Base-by-base conservation (phyloP, 2,888 invertebrate genomes). In the Aleiodes leptofemur region DNA sequence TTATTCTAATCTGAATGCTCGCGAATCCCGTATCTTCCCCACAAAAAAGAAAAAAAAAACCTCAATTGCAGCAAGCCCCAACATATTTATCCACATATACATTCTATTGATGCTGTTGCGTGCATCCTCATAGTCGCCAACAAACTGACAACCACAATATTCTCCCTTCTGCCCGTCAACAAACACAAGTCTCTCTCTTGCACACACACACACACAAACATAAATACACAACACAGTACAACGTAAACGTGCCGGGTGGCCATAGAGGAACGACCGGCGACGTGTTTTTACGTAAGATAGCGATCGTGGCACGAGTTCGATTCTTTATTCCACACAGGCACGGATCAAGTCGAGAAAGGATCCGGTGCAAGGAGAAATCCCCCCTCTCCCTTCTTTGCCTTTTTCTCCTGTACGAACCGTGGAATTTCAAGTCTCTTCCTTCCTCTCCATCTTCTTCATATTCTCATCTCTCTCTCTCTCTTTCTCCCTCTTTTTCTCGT, bases 321-420 rank as follows among this genome's bases (percentile, higher is more conserved):
- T 86, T 86, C 84, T 86, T 86, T 84, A 86, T 86, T 86, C 85
- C 82, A 82, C 73, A 80, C 85, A 84, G 83, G 82, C 79, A 76
- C 72, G 72, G 71, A 76, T 76, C 69, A 83, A 43, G 79, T 78
- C 80, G 81, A 72, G 77, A 79, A 82, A 78, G 79, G 81, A 79
- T 81, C 82, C 84, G 82, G 80, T 79, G 80, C 83, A 80, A 80
- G 80, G 80, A 79, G 79, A 43, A 11, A 9, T 11, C 43, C 43
- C 3, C 9, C 43, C 43, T 38, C 8, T 53, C 66, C 66, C 74
- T 56, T 69, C 76, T 14, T 55, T 56, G 72, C 43, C 3, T 43
- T 43, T 43, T 43, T 43, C 43, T 43, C 43, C 0, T 55, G 76
- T 71, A 77, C 76, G 77, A 77, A 72, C 74, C 77, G 61, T 69